phyloP scores from a whole-genome alignment of 2,797 vertebrate species.

The Neoniphon sammara region DNA sequence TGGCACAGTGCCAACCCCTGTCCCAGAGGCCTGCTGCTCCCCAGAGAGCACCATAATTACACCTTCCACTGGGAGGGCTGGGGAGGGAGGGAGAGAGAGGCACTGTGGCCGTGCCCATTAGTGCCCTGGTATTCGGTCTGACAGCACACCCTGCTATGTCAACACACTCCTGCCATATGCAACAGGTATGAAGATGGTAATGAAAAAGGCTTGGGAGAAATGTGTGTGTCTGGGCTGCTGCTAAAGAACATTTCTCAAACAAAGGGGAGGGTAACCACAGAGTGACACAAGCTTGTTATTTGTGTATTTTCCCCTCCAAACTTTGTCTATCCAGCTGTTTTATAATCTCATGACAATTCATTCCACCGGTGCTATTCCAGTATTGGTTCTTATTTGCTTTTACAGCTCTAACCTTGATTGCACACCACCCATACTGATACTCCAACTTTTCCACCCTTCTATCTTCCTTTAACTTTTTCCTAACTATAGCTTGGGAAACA shows the following conservation, averaged over 20 bases:
- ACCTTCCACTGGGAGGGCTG: constrained; percentile 50
- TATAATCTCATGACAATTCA: constrained; percentile 3
- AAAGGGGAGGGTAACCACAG: constrained; percentile 2
- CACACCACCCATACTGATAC: constrained; percentile 41
- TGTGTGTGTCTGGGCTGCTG: neutral
- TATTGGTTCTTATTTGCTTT: constrained; percentile 27
- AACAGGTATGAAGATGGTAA: constrained; percentile 54
- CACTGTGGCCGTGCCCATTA: constrained; percentile 59
- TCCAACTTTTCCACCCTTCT: constrained; percentile 42
- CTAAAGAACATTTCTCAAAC: constrained; percentile 20
- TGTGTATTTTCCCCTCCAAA: neutral
- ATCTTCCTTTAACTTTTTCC: constrained; percentile 37
- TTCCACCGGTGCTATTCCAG: constrained; percentile 13
- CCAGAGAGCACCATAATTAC: constrained; percentile 70
- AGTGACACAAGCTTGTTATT: neutral
- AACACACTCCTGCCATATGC: constrained; percentile 56
- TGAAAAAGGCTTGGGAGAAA: constrained; percentile 31
- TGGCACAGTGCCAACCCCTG: constrained; percentile 49
- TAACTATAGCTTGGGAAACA: constrained; percentile 65
- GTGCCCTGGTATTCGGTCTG: constrained; percentile 42
- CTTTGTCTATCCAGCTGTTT: constrained; percentile 8
- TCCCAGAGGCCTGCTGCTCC: constrained; percentile 53
- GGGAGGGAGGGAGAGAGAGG: constrained; percentile 39
- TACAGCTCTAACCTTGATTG: constrained; percentile 52
- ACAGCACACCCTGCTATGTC: constrained; percentile 70